These are phyloP conservation scores for Spodoptera littoralis DNA, from an alignment of 2,888 invertebrate genomes.

Conservation along the genomic window DNA sequence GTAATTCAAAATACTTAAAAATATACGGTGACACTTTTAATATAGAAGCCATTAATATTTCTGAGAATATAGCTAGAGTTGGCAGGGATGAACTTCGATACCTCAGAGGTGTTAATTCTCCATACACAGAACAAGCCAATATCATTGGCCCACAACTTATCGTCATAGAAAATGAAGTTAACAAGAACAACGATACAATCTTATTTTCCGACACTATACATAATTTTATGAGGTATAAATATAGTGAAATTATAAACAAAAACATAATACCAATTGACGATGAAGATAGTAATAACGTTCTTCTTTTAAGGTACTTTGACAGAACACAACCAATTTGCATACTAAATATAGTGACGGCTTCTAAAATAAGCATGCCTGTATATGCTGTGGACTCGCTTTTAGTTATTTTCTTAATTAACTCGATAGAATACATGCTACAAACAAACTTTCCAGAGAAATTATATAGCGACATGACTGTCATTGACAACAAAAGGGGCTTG, in stretches of 20 bases:
- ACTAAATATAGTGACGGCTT: constrained; percentile 64
- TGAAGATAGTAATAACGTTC: constrained; percentile 58
- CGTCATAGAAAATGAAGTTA: constrained; percentile 62
- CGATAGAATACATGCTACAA: constrained; percentile 61
- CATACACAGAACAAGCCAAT: constrained; percentile 60
- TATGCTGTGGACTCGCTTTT: constrained; percentile 59
- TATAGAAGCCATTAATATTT: constrained; percentile 55
- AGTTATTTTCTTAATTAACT: constrained; percentile 62
- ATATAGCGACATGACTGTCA: constrained; percentile 65
- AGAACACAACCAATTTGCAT: constrained; percentile 58
- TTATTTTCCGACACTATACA: constrained; percentile 56
- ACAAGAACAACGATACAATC: constrained; percentile 57
- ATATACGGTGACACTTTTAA: constrained; percentile 62
- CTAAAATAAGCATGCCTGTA: constrained; percentile 68
- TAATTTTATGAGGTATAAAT: constrained; percentile 62
- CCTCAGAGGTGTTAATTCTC: constrained; percentile 62
- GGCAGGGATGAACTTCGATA: constrained; percentile 59
- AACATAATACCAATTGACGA: constrained; percentile 61
- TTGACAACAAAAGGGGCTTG: constrained; percentile 65
- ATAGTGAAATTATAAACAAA: constrained; percentile 61
- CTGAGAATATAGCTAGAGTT: constrained; percentile 52
- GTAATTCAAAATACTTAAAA: constrained; percentile 55
- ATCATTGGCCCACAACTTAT: constrained; percentile 68
- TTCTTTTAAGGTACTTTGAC: constrained; percentile 57
- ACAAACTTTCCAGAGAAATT: constrained; percentile 72